phyloP scores from a whole-genome alignment of 2,888 invertebrate genomes.

The Thera obeliscata region DNA sequence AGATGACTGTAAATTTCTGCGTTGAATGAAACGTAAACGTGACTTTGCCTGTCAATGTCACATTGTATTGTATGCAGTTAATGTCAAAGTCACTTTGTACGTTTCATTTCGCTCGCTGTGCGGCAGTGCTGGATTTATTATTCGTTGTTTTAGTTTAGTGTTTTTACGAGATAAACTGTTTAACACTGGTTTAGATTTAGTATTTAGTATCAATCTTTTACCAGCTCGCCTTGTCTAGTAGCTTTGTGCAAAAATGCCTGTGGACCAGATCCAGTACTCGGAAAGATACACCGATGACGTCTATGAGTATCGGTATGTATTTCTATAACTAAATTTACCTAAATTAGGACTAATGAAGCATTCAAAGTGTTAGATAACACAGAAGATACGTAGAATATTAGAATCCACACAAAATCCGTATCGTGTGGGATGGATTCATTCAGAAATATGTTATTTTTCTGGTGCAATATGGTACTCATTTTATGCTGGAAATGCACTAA shows the following conservation, averaged over 20 bases:
- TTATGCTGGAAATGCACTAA: background rate
- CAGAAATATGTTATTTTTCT: constrained; percentile 6
- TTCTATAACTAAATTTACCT: background rate
- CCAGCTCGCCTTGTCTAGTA: background rate
- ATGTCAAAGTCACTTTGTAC: no score
- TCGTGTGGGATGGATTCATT: background rate
- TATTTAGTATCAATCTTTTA: background rate
- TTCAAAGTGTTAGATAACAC: background rate
- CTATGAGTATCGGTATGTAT: constrained; percentile 92
- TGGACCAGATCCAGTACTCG: constrained; percentile 95
- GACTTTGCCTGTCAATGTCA: no score
- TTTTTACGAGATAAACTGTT: background rate
- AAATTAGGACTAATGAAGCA: background rate
- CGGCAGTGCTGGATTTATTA: no score
- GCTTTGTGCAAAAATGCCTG: constrained; percentile 78
- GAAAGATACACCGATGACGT: constrained; percentile 95
- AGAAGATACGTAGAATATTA: background rate
- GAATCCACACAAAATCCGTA: background rate
- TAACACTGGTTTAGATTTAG: background rate
- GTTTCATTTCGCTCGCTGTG: no score
- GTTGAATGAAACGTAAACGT: no score
- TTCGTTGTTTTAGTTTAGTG: no score
- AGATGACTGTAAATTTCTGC: no score
- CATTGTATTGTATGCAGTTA: no score
- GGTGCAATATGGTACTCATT: constrained; percentile 11